Base-by-base conservation (phyloP, 1,140 invertebrate genomes). In the Rhizoglyphus robini region DNA sequence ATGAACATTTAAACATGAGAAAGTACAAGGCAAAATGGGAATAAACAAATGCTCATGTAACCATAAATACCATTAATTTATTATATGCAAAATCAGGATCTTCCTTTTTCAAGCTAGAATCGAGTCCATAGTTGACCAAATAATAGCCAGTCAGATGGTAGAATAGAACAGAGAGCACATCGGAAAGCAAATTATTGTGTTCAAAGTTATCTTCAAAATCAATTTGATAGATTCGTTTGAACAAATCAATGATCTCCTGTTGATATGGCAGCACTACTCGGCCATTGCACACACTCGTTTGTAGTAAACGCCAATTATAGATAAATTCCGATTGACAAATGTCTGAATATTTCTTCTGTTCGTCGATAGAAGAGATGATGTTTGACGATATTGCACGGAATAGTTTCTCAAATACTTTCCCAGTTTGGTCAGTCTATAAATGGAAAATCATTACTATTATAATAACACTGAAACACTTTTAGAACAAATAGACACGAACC, bases 181-280 rank as follows among this genome's bases (percentile, higher is more conserved):
- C 8, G 51, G 8, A 27, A 54, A 8, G 23, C 51, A 54, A 32
- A 8, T 54, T 20, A 32, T 54, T 20, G 20, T 54, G 41, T 23
- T 46, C 23, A 54, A 54, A 54, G 20, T 20, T 54, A 32, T 54
- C 51, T 32, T 54, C 51, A 54, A 54, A 54, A 32, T 54, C 51
- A 23, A 54, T 54, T 25, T 23, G 51, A 8, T 5, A 8, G 20
- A 54, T 8, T 32, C 51, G 51, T 32, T 54, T 20, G 20, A 54
- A 32, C 15, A 54, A 32, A 32, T 54, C 23, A 32, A 54, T 32
- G 23, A 20, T 54, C 20, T 54, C 20, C 51, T 5, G 8, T 8
- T 23, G 51, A 32, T 54, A 32, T 15, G 8, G 23, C 15, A 54
- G 20, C 8, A 54, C 15, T 5, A 20, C 8, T 8, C 5, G 8